Evolutionary conservation across 2,888 invertebrate species (phyloP).

Genomic region (Spisula subtruncata): DNA sequence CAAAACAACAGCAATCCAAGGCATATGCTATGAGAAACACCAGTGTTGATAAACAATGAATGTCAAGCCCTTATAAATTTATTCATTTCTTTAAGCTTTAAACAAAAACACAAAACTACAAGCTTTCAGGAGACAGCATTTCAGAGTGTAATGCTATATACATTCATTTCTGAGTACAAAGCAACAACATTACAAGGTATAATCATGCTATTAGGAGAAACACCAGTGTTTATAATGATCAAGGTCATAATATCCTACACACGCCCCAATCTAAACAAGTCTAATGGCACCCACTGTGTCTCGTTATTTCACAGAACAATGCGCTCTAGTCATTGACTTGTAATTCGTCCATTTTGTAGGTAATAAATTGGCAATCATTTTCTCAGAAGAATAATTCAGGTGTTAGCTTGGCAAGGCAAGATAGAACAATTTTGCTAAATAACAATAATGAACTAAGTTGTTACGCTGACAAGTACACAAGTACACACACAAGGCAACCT

Average conservation of each 20-base stretch:
- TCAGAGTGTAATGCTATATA: too few relatives aligned
- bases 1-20: too few relatives aligned
- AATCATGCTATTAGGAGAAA: neutral
- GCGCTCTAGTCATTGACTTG: neutral
- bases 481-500: too few relatives aligned
- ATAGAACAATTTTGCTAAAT: neutral
- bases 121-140: too few relatives aligned
- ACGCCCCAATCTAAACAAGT: slow-evolving; percentile 19
- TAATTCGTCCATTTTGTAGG: slow-evolving; percentile 19
- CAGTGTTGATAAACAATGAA: too few relatives aligned
- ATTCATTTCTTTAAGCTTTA: too few relatives aligned
- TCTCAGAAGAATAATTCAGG: neutral
- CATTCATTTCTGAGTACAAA: too few relatives aligned
- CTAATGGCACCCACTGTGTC: neutral
- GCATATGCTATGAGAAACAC: too few relatives aligned
- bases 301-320: slow-evolving; percentile 2
- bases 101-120: too few relatives aligned
- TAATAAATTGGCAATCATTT: slow-evolving; percentile 26
- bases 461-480: too few relatives aligned
- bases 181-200: neutral
- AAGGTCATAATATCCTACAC: slow-evolving; percentile 11
- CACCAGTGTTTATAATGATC: neutral
- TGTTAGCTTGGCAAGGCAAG: neutral
- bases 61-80: too few relatives aligned
- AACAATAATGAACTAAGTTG: neutral